phyloP scores from a whole-genome alignment of 1,140 invertebrate species.

The Lucilia cuprina region DNA sequence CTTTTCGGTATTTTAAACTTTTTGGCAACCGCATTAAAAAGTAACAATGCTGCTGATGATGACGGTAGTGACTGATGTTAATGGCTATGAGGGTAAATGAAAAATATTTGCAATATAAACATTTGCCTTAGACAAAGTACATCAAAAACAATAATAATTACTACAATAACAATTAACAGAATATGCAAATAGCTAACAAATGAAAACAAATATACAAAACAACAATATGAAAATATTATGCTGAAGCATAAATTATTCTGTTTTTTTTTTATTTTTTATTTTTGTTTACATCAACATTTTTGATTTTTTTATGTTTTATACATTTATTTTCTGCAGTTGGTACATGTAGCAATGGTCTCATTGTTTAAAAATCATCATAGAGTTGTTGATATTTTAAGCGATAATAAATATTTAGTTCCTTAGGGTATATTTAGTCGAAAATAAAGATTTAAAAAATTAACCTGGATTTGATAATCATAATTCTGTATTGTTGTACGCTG shows the following conservation, averaged over 20 bases:
- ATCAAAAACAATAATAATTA: constrained; percentile 5
- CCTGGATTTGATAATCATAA: too few relatives aligned
- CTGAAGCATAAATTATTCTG: not conserved
- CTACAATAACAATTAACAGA: constrained; percentile 28
- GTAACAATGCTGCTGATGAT: not conserved
- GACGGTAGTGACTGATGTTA: not conserved
- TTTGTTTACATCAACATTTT: not conserved
- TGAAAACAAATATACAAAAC: not conserved
- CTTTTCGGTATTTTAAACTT: not conserved
- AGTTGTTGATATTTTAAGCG: not conserved
- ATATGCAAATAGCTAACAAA: constrained; percentile 19
- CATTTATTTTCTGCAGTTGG: not conserved
- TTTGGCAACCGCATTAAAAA: constrained; percentile 8
- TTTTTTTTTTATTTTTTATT: not conserved
- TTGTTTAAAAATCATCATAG: not conserved
- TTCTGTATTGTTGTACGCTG: too few relatives aligned
- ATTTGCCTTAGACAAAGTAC: constrained; percentile 9
- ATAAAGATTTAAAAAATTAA: too few relatives aligned
- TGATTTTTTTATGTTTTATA: not conserved
- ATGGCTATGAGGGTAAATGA: not conserved
- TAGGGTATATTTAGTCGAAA: not conserved
- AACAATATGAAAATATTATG: not conserved
- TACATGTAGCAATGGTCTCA: not conserved
- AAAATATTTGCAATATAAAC: constrained; percentile 11
- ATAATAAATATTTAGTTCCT: not conserved